Conservation (phyloP, 2,113 vertebrate species). For the Tenebrosternarchus preto region DNA sequence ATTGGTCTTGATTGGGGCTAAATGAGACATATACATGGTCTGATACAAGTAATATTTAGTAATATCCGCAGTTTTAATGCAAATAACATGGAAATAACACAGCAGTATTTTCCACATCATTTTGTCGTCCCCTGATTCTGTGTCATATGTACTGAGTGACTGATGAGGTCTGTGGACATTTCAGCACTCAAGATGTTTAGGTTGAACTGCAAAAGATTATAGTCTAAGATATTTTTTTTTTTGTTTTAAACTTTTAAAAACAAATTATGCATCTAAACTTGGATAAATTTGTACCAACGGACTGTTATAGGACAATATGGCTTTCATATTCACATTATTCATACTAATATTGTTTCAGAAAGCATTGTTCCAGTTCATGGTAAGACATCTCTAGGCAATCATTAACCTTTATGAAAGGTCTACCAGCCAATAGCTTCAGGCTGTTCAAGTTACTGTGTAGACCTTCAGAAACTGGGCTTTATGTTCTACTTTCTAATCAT, state of each 20-base stretch:
- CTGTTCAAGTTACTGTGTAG: constrained; percentile 28
- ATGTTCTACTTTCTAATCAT: constrained; percentile 49
- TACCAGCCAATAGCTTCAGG: constrained; percentile 18
- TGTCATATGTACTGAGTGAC: too few relatives aligned
- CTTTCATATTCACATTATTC: neutral
- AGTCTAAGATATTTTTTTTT: too few relatives aligned
- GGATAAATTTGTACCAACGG: too few relatives aligned
- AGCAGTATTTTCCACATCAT: too few relatives aligned
- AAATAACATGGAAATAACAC: too few relatives aligned
- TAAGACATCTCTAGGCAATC: constrained; percentile 28
- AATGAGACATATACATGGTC: neutral
- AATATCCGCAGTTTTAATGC: too few relatives aligned
- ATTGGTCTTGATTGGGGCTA: neutral
- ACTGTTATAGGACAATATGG: too few relatives aligned
- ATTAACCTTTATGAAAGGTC: constrained; percentile 42
- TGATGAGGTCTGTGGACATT: too few relatives aligned
- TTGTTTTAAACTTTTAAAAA: too few relatives aligned
- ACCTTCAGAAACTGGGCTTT: constrained; percentile 39
- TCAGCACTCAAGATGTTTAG: too few relatives aligned
- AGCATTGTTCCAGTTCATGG: constrained; percentile 8
- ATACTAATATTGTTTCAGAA: neutral
- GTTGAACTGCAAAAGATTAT: too few relatives aligned
- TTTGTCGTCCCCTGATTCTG: too few relatives aligned
- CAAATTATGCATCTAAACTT: neutral
- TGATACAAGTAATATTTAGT: neutral